Base-by-base conservation (phyloP, 2,113 vertebrate species). In the Jacana jacana region DNA sequence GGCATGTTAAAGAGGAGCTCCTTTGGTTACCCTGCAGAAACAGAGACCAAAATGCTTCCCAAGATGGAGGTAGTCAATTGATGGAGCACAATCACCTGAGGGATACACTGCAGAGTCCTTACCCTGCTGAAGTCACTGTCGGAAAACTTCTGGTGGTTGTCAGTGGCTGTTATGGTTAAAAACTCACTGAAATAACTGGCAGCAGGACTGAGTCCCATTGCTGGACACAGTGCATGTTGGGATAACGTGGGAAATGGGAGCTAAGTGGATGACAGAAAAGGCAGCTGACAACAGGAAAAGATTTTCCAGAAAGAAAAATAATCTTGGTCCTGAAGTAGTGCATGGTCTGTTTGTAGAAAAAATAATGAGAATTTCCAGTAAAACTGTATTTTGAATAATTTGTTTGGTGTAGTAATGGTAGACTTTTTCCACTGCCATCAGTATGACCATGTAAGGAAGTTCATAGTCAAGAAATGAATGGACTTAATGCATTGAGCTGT, bases 31-130 rank as follows among this genome's bases (percentile, higher is more conserved):
- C 4, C 12, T 63, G 48, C 22, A 78, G 80, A 78, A 84, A 46
- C 7, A 44, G 72, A 88, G 40, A 35, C 15, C 3, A 4, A 65
- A 52, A 61, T 87, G 66, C 27, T 55, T 81, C 52, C 28, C 0
- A 0, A n/a, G 69, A 42, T 60, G n/a, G 30, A 89, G 13, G 15
- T 19, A n/a, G 33, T 78, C 25, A 48, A 0, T 30, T 1, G 0
- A 22, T 0, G 5, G 46, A 46, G 20, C 25, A 9, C 1, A 3
- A 23, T 60, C 42, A 10, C 51, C 55, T 1, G 0, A 33, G 44
- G 16, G 52, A 37, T 58, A 48, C 15, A 7, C 31, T 39, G 27
- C 18, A 54, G 33, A 66, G 28, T 49, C 44, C 42, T 65, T 5
- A 18, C 27, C 28, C 35, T 73, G 37, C 11, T 83, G 64, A 39